Base-by-base conservation (phyloP, 2,888 invertebrate species). In the Trichogramma dendrolimi region DNA sequence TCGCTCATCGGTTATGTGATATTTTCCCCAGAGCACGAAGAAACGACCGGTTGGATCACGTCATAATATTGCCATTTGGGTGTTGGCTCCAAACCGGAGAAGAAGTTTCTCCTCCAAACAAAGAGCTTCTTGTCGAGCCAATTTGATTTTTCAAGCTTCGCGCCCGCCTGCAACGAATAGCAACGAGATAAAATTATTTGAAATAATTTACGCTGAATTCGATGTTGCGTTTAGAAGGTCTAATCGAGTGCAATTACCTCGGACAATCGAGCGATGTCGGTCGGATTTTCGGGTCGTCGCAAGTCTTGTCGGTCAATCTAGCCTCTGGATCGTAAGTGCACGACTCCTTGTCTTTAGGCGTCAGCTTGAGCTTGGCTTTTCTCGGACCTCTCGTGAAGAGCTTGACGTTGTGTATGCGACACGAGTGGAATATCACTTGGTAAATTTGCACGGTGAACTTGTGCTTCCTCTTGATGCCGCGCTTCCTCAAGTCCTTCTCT, bases 31-130 rank as follows among this genome's bases (percentile, higher is more conserved):
- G 1, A 90, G 75, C 0, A 89, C 88, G 79, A 82, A 89, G 0
- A 90, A 75, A 64, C 87, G 87, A 2, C 85, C 84, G 84, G 83
- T 67, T 87, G 86, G 72, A 90, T 89, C 2, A 88, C 83, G 65
- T 88, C 85, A 83, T 85, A 90, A 57, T 86, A 81, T 70, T 86
- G 86, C 87, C 87, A 87, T 0, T 72, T 74, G 0, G 40, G 11
- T 0, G 1, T n/a, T 4, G 49, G 49, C 41, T 52, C 5, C 8
- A 57, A 0, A 42, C 5, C 4, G 14, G 4, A 2, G 46, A 14
- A 6, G 8, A 10, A 0, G 54, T 49, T 10, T 67, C 64, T 8
- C 27, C 3, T 27, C 6, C 59, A 70, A 59, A 76, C 76, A 77
- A 4, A 70, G 11, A 71, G 64, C 41, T 68, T 68, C 41, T 62